These are phyloP conservation scores for Gallinago nigripennis DNA, from an alignment of 2,797 vertebrate genomes.

Conservation along the genomic window DNA sequence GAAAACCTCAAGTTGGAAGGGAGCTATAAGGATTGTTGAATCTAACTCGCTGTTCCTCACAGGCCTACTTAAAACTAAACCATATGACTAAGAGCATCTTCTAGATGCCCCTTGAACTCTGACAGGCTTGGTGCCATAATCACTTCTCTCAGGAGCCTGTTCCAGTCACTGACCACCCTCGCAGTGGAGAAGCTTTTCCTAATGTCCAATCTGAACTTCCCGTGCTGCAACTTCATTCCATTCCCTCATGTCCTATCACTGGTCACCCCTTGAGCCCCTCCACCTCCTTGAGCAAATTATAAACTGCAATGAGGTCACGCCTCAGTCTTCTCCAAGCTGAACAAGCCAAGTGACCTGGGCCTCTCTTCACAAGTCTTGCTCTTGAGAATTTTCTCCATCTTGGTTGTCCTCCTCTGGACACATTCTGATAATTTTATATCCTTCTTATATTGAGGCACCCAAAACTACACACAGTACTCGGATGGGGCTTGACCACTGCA, in stretches of 20 bases:
- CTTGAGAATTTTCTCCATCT: background rate
- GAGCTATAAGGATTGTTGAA: background rate
- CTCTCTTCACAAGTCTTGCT: background rate
- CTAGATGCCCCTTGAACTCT: background rate
- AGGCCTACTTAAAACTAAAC: background rate
- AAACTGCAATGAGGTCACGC: background rate
- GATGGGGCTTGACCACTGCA: too few relatives aligned
- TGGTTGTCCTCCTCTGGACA: background rate
- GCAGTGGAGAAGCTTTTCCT: background rate
- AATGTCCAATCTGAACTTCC: background rate
- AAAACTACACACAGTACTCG: background rate
- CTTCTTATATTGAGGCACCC: background rate
- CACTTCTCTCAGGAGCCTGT: background rate
- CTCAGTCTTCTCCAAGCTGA: background rate
- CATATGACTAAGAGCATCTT: background rate
- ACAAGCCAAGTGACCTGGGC: background rate
- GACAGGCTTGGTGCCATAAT: background rate
- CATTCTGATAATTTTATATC: background rate
- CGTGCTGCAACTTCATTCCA: background rate
- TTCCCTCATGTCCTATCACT: fast-evolving
- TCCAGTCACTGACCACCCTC: fast-evolving
- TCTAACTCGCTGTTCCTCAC: background rate
- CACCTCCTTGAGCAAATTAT: background rate
- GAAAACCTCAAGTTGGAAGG: background rate
- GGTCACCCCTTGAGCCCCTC: background rate